A percentile compares a stretch with the other conserved stretches of the same genome.
Conservation (phyloP, 2,113 vertebrate genomes). For the Trachemys scripta region DNA sequence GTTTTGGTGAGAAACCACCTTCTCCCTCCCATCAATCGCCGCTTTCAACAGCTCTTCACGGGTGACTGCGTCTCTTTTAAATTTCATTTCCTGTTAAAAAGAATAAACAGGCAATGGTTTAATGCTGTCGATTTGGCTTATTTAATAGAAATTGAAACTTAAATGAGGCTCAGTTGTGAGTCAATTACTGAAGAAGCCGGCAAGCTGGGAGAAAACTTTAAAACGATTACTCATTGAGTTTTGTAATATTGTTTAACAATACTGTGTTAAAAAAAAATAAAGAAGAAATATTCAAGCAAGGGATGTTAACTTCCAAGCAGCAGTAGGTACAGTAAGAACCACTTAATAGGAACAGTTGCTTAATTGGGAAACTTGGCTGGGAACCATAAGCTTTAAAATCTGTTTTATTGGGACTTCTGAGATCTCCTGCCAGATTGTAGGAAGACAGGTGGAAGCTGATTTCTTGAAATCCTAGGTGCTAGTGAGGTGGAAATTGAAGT, state of each 20-base stretch:
- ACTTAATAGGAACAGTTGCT: neutral
- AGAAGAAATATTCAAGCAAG: neutral
- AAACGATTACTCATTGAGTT: slow-evolving; percentile 18
- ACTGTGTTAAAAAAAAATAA: neutral
- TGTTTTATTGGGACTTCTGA: slow-evolving; percentile 33
- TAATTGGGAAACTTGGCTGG: slow-evolving; percentile 42
- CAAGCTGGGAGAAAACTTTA: neutral
- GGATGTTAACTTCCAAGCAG: neutral
- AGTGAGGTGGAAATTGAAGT: neutral
- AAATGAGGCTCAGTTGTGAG: slow-evolving; percentile 60
- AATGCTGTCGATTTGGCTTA: slow-evolving; percentile 75
- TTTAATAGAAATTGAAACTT: slow-evolving; percentile 76
- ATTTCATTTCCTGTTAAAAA: slow-evolving; percentile 83
- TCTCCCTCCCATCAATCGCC: slow-evolving; percentile 71
- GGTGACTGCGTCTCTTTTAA: slow-evolving; percentile 80
- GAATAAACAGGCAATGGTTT: slow-evolving; percentile 78
- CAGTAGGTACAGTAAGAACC: slow-evolving; percentile 26
- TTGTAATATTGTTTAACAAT: neutral
- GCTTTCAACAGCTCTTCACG: slow-evolving; percentile 79
- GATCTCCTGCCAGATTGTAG: slow-evolving; percentile 30
- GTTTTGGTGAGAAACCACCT: slow-evolving; percentile 79
- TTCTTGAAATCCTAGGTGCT: neutral
- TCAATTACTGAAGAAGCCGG: slow-evolving; percentile 42
- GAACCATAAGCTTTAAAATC: slow-evolving; percentile 43
- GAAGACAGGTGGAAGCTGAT: neutral